Evolutionary conservation across 2,113 vertebrate genomes (phyloP).

Genomic region (Brachypodius melanocephalos): DNA sequence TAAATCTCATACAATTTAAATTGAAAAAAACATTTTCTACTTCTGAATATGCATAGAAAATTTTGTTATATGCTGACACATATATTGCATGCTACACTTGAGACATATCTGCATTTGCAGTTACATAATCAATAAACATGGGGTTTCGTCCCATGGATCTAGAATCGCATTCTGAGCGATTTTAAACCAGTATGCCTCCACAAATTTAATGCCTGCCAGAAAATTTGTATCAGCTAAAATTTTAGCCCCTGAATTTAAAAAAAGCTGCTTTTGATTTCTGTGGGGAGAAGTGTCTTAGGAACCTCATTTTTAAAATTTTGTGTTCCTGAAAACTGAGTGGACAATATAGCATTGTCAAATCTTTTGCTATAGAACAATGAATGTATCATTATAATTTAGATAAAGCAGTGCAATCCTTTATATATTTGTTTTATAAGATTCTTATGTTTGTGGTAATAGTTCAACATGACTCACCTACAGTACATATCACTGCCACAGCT

Average conservation of each 20-base stretch:
- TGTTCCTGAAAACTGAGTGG: not conserved
- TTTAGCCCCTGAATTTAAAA: slow-evolving; percentile 10
- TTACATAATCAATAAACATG: slow-evolving; percentile 37
- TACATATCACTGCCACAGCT: slow-evolving; percentile 44
- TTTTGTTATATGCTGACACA: not conserved
- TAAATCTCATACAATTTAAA: not conserved
- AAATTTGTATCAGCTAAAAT: not conserved
- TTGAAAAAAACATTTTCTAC: not conserved
- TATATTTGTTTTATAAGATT: slow-evolving; percentile 22
- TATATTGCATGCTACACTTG: not conserved
- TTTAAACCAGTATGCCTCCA: slow-evolving; percentile 8
- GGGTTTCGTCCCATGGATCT: not conserved
- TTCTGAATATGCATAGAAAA: not conserved
- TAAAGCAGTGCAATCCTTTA: not conserved
- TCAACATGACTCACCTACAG: slow-evolving; percentile 58
- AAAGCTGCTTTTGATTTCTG: not conserved
- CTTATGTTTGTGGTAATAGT: slow-evolving; percentile 5
- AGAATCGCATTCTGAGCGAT: not conserved
- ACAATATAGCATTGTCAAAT: not conserved
- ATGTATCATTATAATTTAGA: not conserved
- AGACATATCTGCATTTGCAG: not conserved
- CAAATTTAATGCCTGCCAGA: slow-evolving; percentile 14
- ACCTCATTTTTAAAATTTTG: not conserved
- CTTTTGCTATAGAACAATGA: not conserved
- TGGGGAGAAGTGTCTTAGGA: not conserved